Evolutionary conservation across 2,888 invertebrate species (phyloP).

Genomic region (Dynastes grantii): DNA sequence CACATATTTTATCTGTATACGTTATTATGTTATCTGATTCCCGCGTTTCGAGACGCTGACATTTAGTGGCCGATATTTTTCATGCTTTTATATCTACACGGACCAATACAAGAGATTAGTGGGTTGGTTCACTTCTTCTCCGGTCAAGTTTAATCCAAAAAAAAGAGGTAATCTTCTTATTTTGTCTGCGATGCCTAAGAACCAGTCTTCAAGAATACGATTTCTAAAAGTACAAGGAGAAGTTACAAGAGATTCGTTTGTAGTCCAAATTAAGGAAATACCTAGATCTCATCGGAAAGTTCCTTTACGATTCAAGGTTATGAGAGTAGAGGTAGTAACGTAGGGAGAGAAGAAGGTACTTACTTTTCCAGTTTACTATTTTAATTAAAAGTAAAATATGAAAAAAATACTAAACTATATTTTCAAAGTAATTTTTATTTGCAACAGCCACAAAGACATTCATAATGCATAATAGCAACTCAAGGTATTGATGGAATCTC

Average conservation of each 20-base stretch:
- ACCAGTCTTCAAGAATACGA: slow-evolving; percentile 9
- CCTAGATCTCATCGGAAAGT: too few relatives aligned
- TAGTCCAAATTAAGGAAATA: too few relatives aligned
- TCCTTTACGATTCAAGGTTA: too few relatives aligned
- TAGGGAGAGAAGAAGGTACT: too few relatives aligned
- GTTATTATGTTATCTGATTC: slow-evolving; percentile 67
- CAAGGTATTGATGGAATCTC: too few relatives aligned
- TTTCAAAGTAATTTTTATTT: too few relatives aligned
- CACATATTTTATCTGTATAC: slow-evolving; percentile 61
- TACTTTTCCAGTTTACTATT: too few relatives aligned
- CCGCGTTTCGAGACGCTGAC: slow-evolving; percentile 59
- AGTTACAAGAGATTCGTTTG: neutral
- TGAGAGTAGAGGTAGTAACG: too few relatives aligned
- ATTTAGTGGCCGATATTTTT: slow-evolving; percentile 62
- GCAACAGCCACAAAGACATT: too few relatives aligned
- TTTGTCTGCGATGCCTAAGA: slow-evolving; percentile 36
- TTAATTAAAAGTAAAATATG: too few relatives aligned
- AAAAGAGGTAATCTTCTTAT: slow-evolving; percentile 43
- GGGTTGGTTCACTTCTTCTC: slow-evolving; percentile 36
- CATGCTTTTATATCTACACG: slow-evolving; percentile 53
- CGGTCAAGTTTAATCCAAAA: slow-evolving; percentile 25
- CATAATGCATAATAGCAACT: too few relatives aligned
- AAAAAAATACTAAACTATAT: too few relatives aligned
- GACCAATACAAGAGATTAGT: slow-evolving; percentile 43
- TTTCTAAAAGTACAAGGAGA: neutral